Base-by-base conservation (phyloP, 2,797 vertebrate genomes). In the Sebastes reedi region DNA sequence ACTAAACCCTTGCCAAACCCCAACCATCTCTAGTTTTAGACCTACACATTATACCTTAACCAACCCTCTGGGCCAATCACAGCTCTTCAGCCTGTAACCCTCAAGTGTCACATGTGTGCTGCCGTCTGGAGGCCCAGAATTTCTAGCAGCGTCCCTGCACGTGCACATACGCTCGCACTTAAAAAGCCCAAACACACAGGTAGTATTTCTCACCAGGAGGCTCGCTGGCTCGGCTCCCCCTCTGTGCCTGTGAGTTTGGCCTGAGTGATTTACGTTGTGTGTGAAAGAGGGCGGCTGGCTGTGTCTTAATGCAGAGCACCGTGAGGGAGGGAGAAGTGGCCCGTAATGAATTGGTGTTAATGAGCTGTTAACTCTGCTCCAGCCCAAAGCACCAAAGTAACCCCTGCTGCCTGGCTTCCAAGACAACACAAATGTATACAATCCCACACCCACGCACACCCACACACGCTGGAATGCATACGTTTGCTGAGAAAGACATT, bases 311-410 rank as follows among this genome's bases (percentile, higher is more conserved):
- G 77, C 79, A 64, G 67, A 80, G 68, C 77, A 75, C 85, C 55
- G 70, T 25, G 6, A 89, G 87, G 84, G 88, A 92, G 90, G 82
- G 80, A 86, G 87, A 91, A 88, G 84, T 88, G 84, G 86, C 84
- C 85, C 70, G 36, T 92, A 92, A 93, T 93, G 90, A 92, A 91
- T 93, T 83, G 90, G 94, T 92, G 92, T 94, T 94, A 94, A 95
- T 93, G 92, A 95, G 92, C 93, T 94, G 95, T 92, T 94, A 95
- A 93, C 91, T 88, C 88, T 88, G 85, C 81, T 89, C 62, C 74
- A 62, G 71, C 79, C 85, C 88, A 89, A 76, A 87, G 81, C 74
- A 0, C 79, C 46, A 80, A 52, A 80, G 80, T 83, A 89, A 86
- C 85, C 88, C 79, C 86, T 75, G 79, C 89, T 80, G 89, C 79